phyloP scores from a whole-genome alignment of 1,140 invertebrate species.

The Pseudomyrmex dendroicus region DNA sequence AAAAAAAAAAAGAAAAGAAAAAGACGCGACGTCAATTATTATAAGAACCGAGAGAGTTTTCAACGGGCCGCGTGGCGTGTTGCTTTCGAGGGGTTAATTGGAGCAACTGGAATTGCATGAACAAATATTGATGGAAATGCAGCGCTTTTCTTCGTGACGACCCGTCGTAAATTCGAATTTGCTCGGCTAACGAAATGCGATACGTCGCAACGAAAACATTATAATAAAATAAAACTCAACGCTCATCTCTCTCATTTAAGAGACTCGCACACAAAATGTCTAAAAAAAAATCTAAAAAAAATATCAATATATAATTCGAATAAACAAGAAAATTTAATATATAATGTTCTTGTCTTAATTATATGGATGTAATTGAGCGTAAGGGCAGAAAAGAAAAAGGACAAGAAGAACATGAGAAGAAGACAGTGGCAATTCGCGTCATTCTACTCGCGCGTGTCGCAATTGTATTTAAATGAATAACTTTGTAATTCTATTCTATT shows the following conservation, averaged over 20 bases:
- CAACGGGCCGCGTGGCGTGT: slow-evolving; percentile 60
- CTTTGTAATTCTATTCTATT: slow-evolving; percentile 83
- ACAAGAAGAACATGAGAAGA: slow-evolving; percentile 40
- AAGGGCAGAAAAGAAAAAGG: slow-evolving; percentile 53
- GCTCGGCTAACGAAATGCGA: slow-evolving; percentile 65
- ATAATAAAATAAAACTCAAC: slow-evolving; percentile 43
- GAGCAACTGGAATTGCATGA: slow-evolving; percentile 30
- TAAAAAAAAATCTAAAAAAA: neutral
- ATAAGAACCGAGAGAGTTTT: slow-evolving; percentile 62
- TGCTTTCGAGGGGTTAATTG: slow-evolving; percentile 13
- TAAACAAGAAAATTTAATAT: slow-evolving; percentile 46
- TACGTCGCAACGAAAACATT: slow-evolving; percentile 65
- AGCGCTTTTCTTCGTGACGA: slow-evolving; percentile 50
- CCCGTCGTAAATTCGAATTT: slow-evolving; percentile 69
- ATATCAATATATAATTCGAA: slow-evolving; percentile 22
- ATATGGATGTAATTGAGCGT: slow-evolving; percentile 52
- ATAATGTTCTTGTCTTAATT: slow-evolving; percentile 60
- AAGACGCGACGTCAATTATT: slow-evolving; percentile 57
- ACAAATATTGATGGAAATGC: slow-evolving; percentile 20
- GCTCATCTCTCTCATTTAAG: slow-evolving; percentile 11
- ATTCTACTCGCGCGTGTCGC: slow-evolving; percentile 67
- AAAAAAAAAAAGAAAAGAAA: slow-evolving; percentile 47
- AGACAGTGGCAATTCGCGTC: slow-evolving; percentile 45
- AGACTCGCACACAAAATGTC: slow-evolving; percentile 3
- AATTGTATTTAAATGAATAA: slow-evolving; percentile 85